phyloP scores from a whole-genome alignment of 2,888 invertebrate species.

The Nemurella pictetii region DNA sequence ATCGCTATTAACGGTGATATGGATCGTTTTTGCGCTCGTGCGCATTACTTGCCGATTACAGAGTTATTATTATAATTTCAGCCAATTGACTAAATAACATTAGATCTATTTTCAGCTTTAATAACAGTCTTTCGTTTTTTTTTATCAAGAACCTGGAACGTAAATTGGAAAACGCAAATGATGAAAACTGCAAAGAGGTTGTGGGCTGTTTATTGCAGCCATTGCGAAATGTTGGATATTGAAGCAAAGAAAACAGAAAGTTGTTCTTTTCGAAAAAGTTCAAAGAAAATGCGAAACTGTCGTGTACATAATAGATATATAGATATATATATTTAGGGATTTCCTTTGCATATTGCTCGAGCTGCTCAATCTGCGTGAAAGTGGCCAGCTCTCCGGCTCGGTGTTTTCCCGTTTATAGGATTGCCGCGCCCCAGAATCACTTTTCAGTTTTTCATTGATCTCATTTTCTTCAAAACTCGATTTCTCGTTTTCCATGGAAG shows the following conservation, averaged over 20 bases:
- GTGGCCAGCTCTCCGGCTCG: background rate
- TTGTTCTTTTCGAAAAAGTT: background rate
- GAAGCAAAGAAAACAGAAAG: background rate
- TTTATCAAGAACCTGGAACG: background rate
- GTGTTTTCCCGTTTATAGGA: slow-evolving; percentile 10
- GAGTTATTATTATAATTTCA: background rate
- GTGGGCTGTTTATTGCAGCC: background rate
- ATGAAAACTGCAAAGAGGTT: background rate
- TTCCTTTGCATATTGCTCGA: background rate
- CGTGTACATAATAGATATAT: background rate
- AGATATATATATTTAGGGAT: background rate
- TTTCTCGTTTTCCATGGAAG: background rate
- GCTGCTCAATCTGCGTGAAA: background rate
- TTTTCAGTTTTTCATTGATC: slow-evolving; percentile 16
- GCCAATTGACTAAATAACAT: background rate
- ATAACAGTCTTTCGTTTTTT: background rate
- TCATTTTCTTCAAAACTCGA: slow-evolving; percentile 1
- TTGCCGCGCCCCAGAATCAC: slow-evolving; percentile 2
- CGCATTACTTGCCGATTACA: background rate
- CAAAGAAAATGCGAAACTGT: background rate
- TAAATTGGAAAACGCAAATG: background rate
- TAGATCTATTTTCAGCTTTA: background rate
- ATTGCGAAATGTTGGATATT: background rate
- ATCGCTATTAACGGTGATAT: background rate
- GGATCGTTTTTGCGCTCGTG: background rate